phyloP scores from a whole-genome alignment of 1,140 invertebrate species.

The Zaprionus ornatus region DNA sequence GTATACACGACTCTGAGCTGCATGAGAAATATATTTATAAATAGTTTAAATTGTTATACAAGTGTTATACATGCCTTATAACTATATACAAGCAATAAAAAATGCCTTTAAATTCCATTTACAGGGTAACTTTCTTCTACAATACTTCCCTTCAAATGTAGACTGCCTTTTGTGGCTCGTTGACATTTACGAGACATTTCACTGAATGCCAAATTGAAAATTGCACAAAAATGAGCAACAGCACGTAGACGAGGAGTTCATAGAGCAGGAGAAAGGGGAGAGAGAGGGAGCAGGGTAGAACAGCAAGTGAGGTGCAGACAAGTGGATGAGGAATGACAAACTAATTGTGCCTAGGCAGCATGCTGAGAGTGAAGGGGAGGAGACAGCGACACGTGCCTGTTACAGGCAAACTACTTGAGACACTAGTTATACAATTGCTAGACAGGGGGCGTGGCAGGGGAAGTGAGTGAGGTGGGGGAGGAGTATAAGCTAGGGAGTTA shows the following conservation, averaged over 20 bases:
- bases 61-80: background rate
- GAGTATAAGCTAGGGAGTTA: background rate
- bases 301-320: slow-evolving; percentile 7
- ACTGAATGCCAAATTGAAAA: slow-evolving; percentile 53
- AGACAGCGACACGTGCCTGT: slow-evolving; percentile 30
- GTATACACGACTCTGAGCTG: background rate
- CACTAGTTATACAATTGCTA: slow-evolving; percentile 25
- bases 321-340: slow-evolving; percentile 53
- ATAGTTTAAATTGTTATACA: background rate
- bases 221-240: slow-evolving; percentile 52
- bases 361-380: background rate
- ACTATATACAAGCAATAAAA: background rate
- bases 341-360: slow-evolving; percentile 49
- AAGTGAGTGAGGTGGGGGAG: background rate
- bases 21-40: background rate
- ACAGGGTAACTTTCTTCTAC: slow-evolving; percentile 2
- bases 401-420: slow-evolving; percentile 53
- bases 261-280: background rate
- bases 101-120: background rate
- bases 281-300: background rate
- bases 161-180: slow-evolving; percentile 17
- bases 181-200: slow-evolving; percentile 61
- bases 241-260: slow-evolving; percentile 25
- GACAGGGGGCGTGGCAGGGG: background rate
- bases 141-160: background rate